Percentiles rank a stretch among this genome's conserved stretches.
Conservation (phyloP, 2,888 invertebrate genomes). For the Phaedon cochleariae region DNA sequence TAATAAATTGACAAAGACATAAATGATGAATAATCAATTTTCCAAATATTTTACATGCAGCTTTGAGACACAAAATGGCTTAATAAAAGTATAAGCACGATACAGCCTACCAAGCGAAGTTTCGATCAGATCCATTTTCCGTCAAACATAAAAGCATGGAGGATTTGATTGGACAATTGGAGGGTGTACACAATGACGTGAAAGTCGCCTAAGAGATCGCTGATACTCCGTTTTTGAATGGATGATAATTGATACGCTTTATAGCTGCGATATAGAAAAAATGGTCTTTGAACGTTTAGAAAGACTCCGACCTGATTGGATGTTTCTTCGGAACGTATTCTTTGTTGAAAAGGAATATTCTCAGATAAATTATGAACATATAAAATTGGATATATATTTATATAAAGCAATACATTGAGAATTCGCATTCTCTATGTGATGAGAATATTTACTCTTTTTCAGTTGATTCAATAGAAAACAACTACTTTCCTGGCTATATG, state of each 20-base stretch:
- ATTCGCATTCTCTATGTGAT: too few species aligned
- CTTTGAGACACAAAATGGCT: constrained; percentile 57
- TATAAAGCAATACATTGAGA: too few species aligned
- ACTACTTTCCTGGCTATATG: too few species aligned
- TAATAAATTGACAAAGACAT: constrained; percentile 54
- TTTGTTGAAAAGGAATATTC: too few species aligned
- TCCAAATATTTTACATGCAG: constrained; percentile 56
- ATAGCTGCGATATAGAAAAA: neutral
- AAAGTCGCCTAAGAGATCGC: constrained; percentile 31
- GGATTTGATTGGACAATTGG: constrained; percentile 6
- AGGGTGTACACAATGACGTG: constrained; percentile 29
- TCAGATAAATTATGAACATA: too few species aligned
- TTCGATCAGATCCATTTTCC: constrained; percentile 14
- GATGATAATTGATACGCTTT: constrained; percentile 26
- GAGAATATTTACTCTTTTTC: too few species aligned
- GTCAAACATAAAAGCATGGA: neutral
- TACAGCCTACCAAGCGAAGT: constrained; percentile 43
- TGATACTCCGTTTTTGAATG: constrained; percentile 28
- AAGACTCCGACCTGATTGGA: neutral
- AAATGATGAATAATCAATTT: constrained; percentile 58
- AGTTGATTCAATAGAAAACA: too few species aligned
- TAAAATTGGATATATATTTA: too few species aligned
- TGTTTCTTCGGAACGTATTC: too few species aligned
- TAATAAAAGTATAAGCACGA: constrained; percentile 58
- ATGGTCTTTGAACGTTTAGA: neutral